Conservation (phyloP, 2,797 vertebrate genomes). For the Cossypha heuglini region DNA sequence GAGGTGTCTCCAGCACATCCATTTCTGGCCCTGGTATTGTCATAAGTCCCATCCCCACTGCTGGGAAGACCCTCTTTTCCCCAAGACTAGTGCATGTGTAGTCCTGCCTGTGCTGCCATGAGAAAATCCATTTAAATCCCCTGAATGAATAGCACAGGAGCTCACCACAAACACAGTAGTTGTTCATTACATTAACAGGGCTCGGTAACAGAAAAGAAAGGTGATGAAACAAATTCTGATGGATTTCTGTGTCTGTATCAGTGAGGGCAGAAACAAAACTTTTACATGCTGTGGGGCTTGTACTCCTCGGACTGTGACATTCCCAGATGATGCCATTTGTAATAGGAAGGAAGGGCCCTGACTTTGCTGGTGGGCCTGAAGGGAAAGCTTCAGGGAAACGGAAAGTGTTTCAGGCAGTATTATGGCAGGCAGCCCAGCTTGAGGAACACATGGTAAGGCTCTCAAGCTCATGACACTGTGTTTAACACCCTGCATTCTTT, state of each 20-base stretch:
- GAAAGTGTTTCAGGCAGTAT: conserved; percentile 8
- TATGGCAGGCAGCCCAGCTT: background rate
- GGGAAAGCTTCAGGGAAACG: background rate
- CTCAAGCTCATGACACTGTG: conserved; percentile 17
- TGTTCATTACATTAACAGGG: background rate
- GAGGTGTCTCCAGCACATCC: background rate
- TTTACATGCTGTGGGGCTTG: background rate
- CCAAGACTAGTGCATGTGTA: background rate
- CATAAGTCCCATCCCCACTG: background rate
- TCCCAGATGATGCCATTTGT: conserved; percentile 11
- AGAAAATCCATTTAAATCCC: conserved; percentile 28
- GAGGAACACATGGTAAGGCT: conserved; percentile 5
- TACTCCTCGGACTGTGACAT: conserved; percentile 12
- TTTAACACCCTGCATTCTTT: conserved; percentile 44
- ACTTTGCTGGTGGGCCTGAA: background rate
- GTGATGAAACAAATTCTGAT: background rate
- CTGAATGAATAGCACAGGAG: conserved; percentile 26
- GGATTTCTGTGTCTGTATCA: conserved; percentile 30
- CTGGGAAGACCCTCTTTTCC: background rate
- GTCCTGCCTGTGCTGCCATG: background rate
- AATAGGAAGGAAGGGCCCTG: background rate
- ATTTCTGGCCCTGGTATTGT: background rate
- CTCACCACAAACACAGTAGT: conserved; percentile 31
- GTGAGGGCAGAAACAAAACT: background rate
- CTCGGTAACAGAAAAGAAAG: conserved; percentile 14